phyloP scores from a whole-genome alignment of 1,140 invertebrate genomes.

The Charaxes varanes region DNA sequence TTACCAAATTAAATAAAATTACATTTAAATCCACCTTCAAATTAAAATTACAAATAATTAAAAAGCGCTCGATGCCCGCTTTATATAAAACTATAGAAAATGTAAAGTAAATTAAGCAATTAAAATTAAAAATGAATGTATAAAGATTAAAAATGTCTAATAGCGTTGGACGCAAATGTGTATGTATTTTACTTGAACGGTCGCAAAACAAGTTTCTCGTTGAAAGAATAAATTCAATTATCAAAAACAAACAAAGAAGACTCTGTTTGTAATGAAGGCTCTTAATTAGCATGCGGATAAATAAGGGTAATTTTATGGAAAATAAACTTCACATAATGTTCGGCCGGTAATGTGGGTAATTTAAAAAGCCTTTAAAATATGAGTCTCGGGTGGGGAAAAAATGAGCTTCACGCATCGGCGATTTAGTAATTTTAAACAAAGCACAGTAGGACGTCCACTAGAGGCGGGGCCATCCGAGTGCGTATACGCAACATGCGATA shows the following conservation, averaged over 20 bases:
- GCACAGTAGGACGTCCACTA: slow-evolving; percentile 41
- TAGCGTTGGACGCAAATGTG: too few species aligned
- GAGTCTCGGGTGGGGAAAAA: slow-evolving; percentile 1
- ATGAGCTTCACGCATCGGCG: slow-evolving; percentile 32
- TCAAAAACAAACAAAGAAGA: not conserved
- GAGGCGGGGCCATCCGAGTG: slow-evolving; percentile 44
- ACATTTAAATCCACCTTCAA: too few species aligned
- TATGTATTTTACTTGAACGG: too few species aligned
- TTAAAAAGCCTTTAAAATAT: slow-evolving; percentile 11
- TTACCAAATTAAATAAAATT: too few species aligned
- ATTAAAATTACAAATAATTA: too few species aligned
- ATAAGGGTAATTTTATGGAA: slow-evolving; percentile 4
- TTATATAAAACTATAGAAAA: too few species aligned
- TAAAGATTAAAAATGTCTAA: too few species aligned
- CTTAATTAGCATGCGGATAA: slow-evolving; percentile 1
- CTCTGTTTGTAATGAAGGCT: slow-evolving; percentile 1
- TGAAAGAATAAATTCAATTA: too few species aligned
- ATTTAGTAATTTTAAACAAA: slow-evolving; percentile 47
- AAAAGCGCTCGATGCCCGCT: too few species aligned
- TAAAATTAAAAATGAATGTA: too few species aligned
- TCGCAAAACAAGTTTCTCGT: too few species aligned
- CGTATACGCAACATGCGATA: slow-evolving; percentile 34
- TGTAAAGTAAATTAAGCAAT: too few species aligned
- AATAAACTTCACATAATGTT: slow-evolving; percentile 3
- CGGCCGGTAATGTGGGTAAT: slow-evolving; percentile 6